Evolutionary conservation across 1,140 invertebrate species (phyloP), one percentile per base, ranked within the genome.

Genomic region (Leptinotarsa texana): DNA sequence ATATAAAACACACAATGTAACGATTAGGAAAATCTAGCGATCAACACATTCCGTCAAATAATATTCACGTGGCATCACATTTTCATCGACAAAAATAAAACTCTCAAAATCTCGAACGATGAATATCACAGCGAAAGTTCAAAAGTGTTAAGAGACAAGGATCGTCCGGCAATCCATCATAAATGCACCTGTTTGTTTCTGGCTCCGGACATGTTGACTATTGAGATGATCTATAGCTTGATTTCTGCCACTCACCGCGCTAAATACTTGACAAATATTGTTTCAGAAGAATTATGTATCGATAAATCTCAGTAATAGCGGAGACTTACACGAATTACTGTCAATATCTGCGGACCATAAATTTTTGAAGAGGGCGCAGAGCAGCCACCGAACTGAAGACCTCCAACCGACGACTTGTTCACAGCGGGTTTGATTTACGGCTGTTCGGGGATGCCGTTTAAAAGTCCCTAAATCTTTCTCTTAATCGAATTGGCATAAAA

Each of bases 201-300:
- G 69, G 75, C 76, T 79, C 73, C 75, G 78, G 72, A 78, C 76
- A 77, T 79, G 78, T 79, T 80, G 79, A 80, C 78, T 79, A 77
- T 76, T 78, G 78, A 77, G 78, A 79, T 80, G 79, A 80, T 80
- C 79, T 80, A 80, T 80, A 75, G 72, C 75, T 78, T 78, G 80
- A 80, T 80, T 81, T 80, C 80, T 81, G 80, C 77, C 78, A 81
- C 80, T 81, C 80, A 80, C 74, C 69, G 71, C 69, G 71, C 73
- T 80, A 80, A 80, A 79, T 79, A 78, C 78, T 80, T 80, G 79
- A 80, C 79, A 80, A 80, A 80, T 80, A 80, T 80, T 80, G 79
- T 80, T 80, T 76, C 73, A 74, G 78, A 80, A 80, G 79, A 80
- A 80, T 80, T 80, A 80, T 80, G 78, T 80, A 78, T 79, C 79